phyloP scores from a whole-genome alignment of 1,140 invertebrate species.

The Platyscapa corneri region DNA sequence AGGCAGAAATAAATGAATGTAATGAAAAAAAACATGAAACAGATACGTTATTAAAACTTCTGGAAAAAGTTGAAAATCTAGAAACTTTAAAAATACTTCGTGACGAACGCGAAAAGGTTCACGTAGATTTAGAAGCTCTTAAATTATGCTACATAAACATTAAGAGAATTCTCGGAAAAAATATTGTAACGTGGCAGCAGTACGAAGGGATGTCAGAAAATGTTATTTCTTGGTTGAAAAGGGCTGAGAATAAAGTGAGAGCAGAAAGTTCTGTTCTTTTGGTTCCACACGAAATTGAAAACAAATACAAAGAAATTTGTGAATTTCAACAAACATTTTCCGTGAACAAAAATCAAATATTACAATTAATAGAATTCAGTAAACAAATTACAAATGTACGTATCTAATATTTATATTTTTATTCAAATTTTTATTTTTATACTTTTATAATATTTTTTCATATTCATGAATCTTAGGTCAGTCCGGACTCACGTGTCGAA shows the following conservation, averaged over 20 bases:
- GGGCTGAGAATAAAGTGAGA: conserved; percentile 87
- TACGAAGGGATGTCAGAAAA: conserved; percentile 87
- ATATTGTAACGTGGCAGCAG: conserved; percentile 85
- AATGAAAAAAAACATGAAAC: conserved; percentile 79
- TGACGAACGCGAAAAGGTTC: conserved; percentile 79
- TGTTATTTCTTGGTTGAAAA: conserved; percentile 89
- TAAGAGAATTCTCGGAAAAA: conserved; percentile 81
- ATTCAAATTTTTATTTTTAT: neutral
- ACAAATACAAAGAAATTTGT: conserved; percentile 83
- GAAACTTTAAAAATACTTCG: conserved; percentile 79
- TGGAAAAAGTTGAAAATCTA: conserved; percentile 81
- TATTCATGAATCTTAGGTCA: conserved; percentile 64
- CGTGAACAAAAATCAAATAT: conserved; percentile 80
- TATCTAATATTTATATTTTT: conserved; percentile 12
- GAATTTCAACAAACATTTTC: conserved; percentile 79
- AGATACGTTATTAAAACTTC: conserved; percentile 79
- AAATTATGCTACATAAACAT: conserved; percentile 81
- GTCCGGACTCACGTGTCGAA: conserved; percentile 86
- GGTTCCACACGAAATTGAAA: conserved; percentile 80
- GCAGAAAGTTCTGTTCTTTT: conserved; percentile 82
- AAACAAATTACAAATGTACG: conserved; percentile 80
- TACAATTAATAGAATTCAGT: conserved; percentile 80
- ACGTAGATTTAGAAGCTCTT: conserved; percentile 81
- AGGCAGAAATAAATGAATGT: conserved; percentile 82
- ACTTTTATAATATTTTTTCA: neutral